Evolutionary conservation across 2,888 invertebrate species (phyloP).

Genomic region (Eupithecia subumbrata): DNA sequence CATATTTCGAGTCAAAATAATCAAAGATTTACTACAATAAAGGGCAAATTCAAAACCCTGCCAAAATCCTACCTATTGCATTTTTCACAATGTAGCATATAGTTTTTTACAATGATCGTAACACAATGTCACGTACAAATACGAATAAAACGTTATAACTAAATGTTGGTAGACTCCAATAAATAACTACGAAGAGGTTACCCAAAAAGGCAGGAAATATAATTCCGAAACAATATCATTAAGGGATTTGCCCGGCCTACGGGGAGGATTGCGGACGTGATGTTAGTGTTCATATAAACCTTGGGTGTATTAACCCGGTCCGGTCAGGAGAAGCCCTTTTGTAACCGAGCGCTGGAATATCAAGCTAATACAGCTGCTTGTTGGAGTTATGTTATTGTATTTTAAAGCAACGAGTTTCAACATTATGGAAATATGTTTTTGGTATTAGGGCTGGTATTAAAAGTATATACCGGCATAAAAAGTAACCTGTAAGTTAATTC

Average conservation of each 20-base stretch:
- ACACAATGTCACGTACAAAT: too few relatives aligned
- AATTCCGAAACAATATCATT: background rate
- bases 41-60: too few relatives aligned
- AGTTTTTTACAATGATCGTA: too few relatives aligned
- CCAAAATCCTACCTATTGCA: too few relatives aligned
- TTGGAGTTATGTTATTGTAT: conserved; percentile 36
- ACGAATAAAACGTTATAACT: too few relatives aligned
- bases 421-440: conserved; percentile 20
- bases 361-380: conserved; percentile 26
- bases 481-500: too few relatives aligned
- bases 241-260: conserved; percentile 1
- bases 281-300: conserved; percentile 9
- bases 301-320: conserved; percentile 10
- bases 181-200: background rate
- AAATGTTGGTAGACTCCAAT: background rate
- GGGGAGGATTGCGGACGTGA: conserved; percentile 7
- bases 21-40: too few relatives aligned
- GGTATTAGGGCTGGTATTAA: background rate
- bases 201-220: background rate
- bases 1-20: too few relatives aligned
- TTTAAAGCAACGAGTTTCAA: conserved; percentile 36
- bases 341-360: conserved; percentile 29
- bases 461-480: too few relatives aligned
- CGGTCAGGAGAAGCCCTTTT: conserved; percentile 17
- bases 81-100: too few relatives aligned